Evolutionary conservation across 2,888 invertebrate genomes (phyloP), one percentile per base, ranked within the genome.

Genomic region (Chorisops tibialis): DNA sequence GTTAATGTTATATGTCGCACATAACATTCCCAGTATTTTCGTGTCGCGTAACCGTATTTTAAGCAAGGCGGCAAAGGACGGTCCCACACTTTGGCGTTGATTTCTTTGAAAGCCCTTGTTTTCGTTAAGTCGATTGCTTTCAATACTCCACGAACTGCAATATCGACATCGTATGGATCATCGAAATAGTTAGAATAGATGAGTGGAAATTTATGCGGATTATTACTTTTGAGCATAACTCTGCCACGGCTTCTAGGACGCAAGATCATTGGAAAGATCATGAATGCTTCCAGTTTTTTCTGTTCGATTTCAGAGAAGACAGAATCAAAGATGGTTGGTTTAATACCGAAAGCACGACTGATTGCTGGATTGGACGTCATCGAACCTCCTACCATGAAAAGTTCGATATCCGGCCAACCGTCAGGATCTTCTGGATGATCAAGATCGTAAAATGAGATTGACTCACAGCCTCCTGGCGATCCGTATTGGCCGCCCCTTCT

Each of bases 111-210:
- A 0, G 81, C 78, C 12, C 73, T 70, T 0, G 81, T 81, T 2
- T 77, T 70, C n/a, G 75, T 75, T 2, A 79, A 66, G 5, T 75
- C 73, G 59, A 82, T 76, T 12, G 80, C 70, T 59, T 78, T 74
- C 21, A 82, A 76, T 38, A 86, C 81, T 0, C 83, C 81, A 7
- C 79, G 79, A 1, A 85, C 74, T 16, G 85, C 70, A 1, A 82
- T 84, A 6, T 80, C 76, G 0, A 83, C 70, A 67, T 89, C 89
- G 35, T 79, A 73, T 1, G 81, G 80, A 45, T 83, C 78, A 9
- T 81, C 76, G 49, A 85, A 78, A 70, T 88, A 88, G 70, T 87
- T 87, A 0, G 87, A 82, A 60, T 83, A 80, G 66, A 89, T 80
- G 22, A 79, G 73, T 1, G 88, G 88, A 65, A 82, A 79, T 9